Conservation (phyloP, 2,113 vertebrate species). For the Phalacrocorax pelagicus region DNA sequence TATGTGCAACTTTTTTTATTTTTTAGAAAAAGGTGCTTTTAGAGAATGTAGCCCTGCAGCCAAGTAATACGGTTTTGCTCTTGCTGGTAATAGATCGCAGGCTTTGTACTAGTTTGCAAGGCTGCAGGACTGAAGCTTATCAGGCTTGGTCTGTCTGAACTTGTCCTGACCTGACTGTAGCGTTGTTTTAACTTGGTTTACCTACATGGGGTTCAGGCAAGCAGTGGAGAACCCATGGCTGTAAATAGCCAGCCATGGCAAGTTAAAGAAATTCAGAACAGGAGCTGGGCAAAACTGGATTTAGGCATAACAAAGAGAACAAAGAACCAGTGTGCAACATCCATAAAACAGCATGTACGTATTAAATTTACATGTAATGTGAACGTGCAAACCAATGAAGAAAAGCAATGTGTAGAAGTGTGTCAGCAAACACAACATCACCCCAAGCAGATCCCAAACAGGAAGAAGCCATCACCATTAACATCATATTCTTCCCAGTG, state of each 20-base stretch:
- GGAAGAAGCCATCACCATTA: neutral
- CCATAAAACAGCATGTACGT: neutral
- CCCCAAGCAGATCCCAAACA: neutral
- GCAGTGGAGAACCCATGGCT: neutral
- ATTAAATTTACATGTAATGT: neutral
- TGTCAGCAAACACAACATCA: neutral
- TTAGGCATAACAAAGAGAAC: neutral
- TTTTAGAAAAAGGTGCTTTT: fast-evolving
- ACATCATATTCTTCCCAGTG: no score
- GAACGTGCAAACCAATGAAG: neutral
- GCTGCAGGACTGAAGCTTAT: fast-evolving
- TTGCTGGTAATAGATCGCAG: neutral
- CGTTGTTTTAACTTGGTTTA: neutral
- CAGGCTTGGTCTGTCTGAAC: neutral
- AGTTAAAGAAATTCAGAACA: neutral
- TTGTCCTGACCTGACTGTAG: neutral
- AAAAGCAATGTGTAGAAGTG: neutral
- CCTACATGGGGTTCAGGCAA: neutral
- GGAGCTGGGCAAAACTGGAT: neutral
- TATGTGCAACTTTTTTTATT: neutral
- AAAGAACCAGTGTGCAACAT: neutral
- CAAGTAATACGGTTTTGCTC: neutral
- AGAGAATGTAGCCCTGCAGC: neutral
- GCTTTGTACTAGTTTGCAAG: neutral
- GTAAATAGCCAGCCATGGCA: neutral